Evolutionary conservation across 37 sponge, comb jelly and placozoan species (phyloP).

Genomic region (Aplysina aerophoba): DNA sequence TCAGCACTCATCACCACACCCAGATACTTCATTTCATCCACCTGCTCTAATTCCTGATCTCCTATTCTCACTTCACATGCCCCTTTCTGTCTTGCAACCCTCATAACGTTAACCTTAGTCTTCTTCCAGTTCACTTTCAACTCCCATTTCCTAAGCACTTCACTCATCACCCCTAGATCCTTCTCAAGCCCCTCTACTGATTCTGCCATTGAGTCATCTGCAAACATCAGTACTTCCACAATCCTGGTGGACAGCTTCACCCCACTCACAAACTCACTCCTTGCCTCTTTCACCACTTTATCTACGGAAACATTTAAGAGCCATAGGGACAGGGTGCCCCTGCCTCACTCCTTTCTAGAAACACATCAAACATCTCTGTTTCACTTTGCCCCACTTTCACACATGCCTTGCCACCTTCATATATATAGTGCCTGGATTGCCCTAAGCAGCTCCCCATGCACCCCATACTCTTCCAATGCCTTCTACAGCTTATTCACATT

Average conservation of each 20-base stretch:
- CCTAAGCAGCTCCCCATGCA: not conserved
- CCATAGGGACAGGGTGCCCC: no score
- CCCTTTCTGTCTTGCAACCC: constrained; percentile 7
- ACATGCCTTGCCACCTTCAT: constrained; percentile 7
- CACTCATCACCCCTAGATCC: not conserved
- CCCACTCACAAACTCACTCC: no score
- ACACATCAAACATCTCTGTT: no score
- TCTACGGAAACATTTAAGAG: no score
- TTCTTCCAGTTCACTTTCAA: no score
- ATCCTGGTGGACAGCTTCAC: constrained; percentile 4
- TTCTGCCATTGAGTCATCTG: not conserved
- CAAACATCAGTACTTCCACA: constrained; percentile 11
- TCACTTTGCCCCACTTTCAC: constrained; percentile 12
- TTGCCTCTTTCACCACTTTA: no score
- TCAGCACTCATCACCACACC: constrained; percentile 8
- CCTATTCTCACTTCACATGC: no score
- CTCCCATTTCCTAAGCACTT: no score
- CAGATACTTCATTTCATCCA: not conserved
- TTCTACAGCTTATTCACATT: not conserved
- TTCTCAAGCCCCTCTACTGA: not conserved
- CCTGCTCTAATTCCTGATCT: constrained; percentile 4
- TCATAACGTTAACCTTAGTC: not conserved
- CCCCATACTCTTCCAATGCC: constrained; percentile 1
- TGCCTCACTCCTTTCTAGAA: no score
- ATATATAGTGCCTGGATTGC: not conserved